Conservation (phyloP, 1,140 invertebrate genomes). For the Pogonomyrmex barbatus region DNA sequence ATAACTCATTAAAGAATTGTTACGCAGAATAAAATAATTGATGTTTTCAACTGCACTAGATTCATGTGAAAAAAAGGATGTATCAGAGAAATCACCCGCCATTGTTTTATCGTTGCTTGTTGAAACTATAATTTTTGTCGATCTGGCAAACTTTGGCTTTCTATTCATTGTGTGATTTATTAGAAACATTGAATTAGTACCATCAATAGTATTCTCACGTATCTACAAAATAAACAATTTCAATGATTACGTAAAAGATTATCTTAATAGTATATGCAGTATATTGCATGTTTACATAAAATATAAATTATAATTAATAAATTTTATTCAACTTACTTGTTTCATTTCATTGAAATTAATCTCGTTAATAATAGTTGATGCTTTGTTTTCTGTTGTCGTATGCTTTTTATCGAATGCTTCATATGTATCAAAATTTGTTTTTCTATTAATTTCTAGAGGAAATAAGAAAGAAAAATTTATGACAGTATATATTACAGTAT, state of each 20-base stretch:
- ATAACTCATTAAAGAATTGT: conserved; percentile 20
- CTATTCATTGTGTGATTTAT: background rate
- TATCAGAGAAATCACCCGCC: background rate
- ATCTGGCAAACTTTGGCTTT: conserved; percentile 22
- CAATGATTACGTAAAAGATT: background rate
- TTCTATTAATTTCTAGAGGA: background rate
- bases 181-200: background rate
- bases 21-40: background rate
- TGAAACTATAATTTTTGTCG: background rate
- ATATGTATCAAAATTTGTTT: background rate
- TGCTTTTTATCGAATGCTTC: background rate
- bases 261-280: background rate
- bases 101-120: background rate
- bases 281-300: background rate
- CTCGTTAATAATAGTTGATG: background rate
- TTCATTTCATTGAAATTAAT: background rate
- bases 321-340: conserved; percentile 14
- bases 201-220: background rate
- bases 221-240: conserved; percentile 21
- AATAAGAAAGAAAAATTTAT: conserved; percentile 5
- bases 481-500: background rate
- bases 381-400: background rate
- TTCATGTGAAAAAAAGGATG: background rate
- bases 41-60: background rate
- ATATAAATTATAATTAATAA: background rate